Evolutionary conservation across 2,888 invertebrate species (phyloP), one percentile per base, ranked within the genome.

Genomic region (Scrobipalpa costella): DNA sequence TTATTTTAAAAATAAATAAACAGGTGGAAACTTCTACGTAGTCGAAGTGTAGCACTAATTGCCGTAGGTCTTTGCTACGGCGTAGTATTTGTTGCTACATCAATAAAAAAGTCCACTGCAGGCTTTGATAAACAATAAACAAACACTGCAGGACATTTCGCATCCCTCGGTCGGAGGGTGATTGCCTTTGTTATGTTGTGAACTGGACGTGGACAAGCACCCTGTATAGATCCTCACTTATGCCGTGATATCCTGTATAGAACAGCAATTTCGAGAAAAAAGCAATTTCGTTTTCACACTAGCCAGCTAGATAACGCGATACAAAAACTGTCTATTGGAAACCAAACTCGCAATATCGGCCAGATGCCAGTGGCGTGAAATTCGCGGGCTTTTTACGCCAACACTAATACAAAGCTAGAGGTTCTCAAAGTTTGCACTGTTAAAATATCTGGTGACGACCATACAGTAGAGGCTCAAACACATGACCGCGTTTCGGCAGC

Each of bases 341-440:
- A 68, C 63, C 69, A 64, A 73, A 74, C 73, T 72, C 73, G 72
- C 75, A 77, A 76, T 77, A 78, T 74, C 71, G 70, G 67, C 67
- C 73, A 73, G 66, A 71, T 70, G 71, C 61, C 63, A 63, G 66
- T 64, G 62, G 63, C 38, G 60, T 55, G 61, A 52, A 64, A 71
- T 68, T 67, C 67, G 63, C 67, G 64, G 68, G 64, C 66, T 73
- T 75, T 65, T 68, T 64, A 62, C 64, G 58, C 47, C 34, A 15
- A 8, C 52, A 40, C 38, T 62, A 61, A 73, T 38, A n/a, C 61
- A 13, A 33, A n/a, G 13, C 52, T 33, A 19, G 34, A 7, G 36
- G 15, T 38, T 34, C 50, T 19, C 61, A 61, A 44, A 36, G 17
- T 57, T 57, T 17, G 33, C n/a, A n/a, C n/a, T n/a, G n/a, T n/a